phyloP scores from a whole-genome alignment of 1,140 invertebrate species.

The Popillia japonica region DNA sequence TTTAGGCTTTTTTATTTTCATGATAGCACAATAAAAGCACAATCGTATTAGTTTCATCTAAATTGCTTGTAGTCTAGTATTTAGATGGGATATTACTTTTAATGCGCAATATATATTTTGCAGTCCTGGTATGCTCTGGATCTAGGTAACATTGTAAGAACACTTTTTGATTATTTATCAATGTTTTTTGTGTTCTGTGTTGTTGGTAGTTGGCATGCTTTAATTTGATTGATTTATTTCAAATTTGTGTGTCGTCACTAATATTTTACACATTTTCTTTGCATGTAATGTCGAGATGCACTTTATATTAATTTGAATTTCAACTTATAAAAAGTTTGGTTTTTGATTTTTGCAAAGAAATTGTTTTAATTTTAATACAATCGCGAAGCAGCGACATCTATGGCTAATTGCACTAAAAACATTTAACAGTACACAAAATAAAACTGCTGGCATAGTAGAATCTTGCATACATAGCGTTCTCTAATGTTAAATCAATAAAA shows the following conservation, averaged over 20 bases:
- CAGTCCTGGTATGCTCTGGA: constrained; percentile 64
- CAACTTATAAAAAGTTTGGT: too few relatives aligned
- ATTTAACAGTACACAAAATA: too few relatives aligned
- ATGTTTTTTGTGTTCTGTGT: constrained; percentile 46
- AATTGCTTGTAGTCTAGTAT: constrained; percentile 22
- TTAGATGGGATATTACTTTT: constrained; percentile 36
- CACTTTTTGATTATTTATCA: constrained; percentile 50
- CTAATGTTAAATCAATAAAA: too few relatives aligned
- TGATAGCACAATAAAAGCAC: too few relatives aligned
- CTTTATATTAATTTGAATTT: not conserved
- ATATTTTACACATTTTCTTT: not conserved
- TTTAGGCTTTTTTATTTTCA: not conserved
- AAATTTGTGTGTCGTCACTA: too few relatives aligned
- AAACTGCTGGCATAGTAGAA: too few relatives aligned
- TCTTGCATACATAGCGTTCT: too few relatives aligned
- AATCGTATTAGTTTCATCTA: too few relatives aligned
- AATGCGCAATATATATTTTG: constrained; percentile 48
- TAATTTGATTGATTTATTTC: not conserved
- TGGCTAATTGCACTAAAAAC: too few relatives aligned
- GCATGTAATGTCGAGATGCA: not conserved
- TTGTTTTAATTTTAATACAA: too few relatives aligned
- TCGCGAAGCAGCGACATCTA: too few relatives aligned
- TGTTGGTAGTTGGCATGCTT: constrained; percentile 26
- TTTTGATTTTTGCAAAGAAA: too few relatives aligned
- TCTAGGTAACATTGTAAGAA: constrained; percentile 62